A percentile compares a stretch with the other conserved stretches of the same genome.
Conservation (phyloP, 64 coral and sea anemone species). For the Actinia equina region DNA sequence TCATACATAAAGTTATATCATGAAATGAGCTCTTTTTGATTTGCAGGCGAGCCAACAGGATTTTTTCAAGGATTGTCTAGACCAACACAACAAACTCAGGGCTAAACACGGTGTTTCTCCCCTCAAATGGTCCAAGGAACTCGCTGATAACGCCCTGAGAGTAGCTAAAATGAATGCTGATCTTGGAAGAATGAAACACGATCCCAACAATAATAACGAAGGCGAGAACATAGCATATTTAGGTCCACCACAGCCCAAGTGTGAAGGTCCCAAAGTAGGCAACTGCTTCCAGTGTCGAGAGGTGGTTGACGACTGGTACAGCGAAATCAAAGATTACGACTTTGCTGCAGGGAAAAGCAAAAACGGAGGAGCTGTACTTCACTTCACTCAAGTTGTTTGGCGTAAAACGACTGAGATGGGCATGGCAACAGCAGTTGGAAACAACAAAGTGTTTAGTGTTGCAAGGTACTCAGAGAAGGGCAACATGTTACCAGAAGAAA, state of each 20-base stretch:
- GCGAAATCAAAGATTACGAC: slow-evolving; percentile 41
- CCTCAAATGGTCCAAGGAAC: slow-evolving; percentile 35
- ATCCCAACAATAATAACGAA: not conserved
- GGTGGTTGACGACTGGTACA: slow-evolving; percentile 73
- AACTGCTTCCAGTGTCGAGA: slow-evolving; percentile 60
- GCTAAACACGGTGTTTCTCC: slow-evolving; percentile 62
- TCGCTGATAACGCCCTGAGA: slow-evolving; percentile 33
- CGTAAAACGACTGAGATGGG: slow-evolving; percentile 42
- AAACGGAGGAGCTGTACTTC: slow-evolving; percentile 26
- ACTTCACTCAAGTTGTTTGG: slow-evolving; percentile 63
- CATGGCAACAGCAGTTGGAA: slow-evolving; percentile 37
- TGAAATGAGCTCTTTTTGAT: too few relatives aligned
- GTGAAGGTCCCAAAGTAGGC: slow-evolving; percentile 26
- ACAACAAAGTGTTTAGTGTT: slow-evolving; percentile 29
- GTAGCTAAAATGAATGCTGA: slow-evolving; percentile 32
- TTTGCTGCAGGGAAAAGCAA: slow-evolving; percentile 37
- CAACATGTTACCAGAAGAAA: not conserved
- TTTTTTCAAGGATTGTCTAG: slow-evolving; percentile 67
- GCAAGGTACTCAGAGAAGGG: slow-evolving; percentile 27
- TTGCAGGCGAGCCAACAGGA: not conserved
- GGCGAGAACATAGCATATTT: slow-evolving; percentile 72
- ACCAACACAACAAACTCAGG: slow-evolving; percentile 61
- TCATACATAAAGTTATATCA: too few relatives aligned
- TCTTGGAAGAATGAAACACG: slow-evolving; percentile 22
- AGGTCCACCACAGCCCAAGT: slow-evolving; percentile 35